A percentile compares a stretch with the other conserved stretches of the same genome.
Evolutionary conservation across 2,113 vertebrate species (phyloP).

Genomic region (Mola mola): DNA sequence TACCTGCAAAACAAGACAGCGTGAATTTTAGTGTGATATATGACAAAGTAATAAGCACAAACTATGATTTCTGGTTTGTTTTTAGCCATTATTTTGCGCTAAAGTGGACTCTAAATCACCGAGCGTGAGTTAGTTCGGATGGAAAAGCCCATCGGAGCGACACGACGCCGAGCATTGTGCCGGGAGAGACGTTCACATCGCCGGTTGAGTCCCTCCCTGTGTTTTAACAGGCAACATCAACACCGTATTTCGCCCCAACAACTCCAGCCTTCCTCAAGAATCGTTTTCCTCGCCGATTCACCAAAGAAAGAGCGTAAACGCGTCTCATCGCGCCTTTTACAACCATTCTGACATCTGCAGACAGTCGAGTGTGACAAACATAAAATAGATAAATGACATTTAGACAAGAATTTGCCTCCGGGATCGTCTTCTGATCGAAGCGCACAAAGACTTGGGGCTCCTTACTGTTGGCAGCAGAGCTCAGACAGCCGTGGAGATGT

Average conservation of each 20-base stretch:
- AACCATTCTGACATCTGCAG: no score
- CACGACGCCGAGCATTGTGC: slow-evolving; percentile 46
- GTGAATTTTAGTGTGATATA: neutral
- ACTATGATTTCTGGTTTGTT: no score
- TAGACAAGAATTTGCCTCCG: no score
- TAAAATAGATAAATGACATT: no score
- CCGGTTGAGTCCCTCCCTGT: slow-evolving; percentile 79
- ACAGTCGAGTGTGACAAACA: no score
- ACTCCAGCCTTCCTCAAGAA: slow-evolving; percentile 13
- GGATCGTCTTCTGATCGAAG: no score
- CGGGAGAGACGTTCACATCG: slow-evolving; percentile 57
- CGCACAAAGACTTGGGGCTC: no score
- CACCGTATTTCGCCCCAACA: slow-evolving; percentile 51
- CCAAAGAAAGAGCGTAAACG: no score
- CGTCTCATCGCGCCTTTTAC: no score
- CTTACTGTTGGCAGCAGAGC: slow-evolving; percentile 82
- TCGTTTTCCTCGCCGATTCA: neutral
- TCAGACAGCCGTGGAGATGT: slow-evolving; percentile 76
- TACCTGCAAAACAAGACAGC: slow-evolving; percentile 79
- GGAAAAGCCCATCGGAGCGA: no score
- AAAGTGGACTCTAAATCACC: slow-evolving; percentile 9
- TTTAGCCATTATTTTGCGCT: neutral
- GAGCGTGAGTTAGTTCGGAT: no score
- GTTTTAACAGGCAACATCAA: slow-evolving; percentile 78
- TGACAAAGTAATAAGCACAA: neutral